A percentile compares a stretch with the other conserved stretches of the same genome.
These are phyloP conservation scores for Tricholauxania praeusta DNA, from an alignment of 2,888 invertebrate genomes.

Conservation along the genomic window DNA sequence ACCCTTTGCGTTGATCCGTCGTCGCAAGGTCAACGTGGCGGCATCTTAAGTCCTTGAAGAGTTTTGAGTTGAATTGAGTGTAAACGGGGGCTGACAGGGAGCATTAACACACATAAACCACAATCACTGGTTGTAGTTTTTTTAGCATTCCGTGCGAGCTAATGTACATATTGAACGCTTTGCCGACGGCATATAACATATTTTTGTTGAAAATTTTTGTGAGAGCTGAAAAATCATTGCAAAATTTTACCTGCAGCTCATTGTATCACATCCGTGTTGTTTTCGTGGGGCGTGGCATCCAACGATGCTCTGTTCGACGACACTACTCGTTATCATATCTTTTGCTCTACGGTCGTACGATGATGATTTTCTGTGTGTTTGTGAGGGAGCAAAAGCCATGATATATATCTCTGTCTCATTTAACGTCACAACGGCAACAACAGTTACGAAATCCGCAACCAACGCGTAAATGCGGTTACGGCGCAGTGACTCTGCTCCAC, in stretches of 20 bases:
- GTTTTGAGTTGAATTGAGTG: neutral
- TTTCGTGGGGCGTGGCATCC: conserved; percentile 12
- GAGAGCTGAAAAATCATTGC: too few species aligned
- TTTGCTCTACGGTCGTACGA: neutral
- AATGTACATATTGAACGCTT: too few species aligned
- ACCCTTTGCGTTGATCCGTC: conserved; percentile 11
- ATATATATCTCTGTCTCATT: too few species aligned
- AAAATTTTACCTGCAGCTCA: too few species aligned
- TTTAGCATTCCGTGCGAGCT: too few species aligned
- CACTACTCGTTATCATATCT: conserved; percentile 31
- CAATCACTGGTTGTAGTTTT: too few species aligned
- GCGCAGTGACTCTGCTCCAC: neutral
- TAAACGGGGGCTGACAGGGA: too few species aligned
- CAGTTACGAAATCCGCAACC: neutral
- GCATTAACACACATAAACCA: too few species aligned
- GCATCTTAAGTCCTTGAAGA: conserved; percentile 23
- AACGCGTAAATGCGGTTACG: neutral
- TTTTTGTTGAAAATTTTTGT: too few species aligned
- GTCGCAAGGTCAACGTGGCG: conserved; percentile 23
- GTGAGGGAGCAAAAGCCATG: neutral
- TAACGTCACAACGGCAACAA: too few species aligned
- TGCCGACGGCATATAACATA: conserved; percentile 7
- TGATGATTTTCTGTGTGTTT: conserved; percentile 14
- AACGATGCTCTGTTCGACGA: conserved; percentile 1
- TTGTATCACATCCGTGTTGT: too few species aligned